Evolutionary conservation across 2,113 vertebrate genomes (phyloP).

Genomic region (Larimichthys crocea): DNA sequence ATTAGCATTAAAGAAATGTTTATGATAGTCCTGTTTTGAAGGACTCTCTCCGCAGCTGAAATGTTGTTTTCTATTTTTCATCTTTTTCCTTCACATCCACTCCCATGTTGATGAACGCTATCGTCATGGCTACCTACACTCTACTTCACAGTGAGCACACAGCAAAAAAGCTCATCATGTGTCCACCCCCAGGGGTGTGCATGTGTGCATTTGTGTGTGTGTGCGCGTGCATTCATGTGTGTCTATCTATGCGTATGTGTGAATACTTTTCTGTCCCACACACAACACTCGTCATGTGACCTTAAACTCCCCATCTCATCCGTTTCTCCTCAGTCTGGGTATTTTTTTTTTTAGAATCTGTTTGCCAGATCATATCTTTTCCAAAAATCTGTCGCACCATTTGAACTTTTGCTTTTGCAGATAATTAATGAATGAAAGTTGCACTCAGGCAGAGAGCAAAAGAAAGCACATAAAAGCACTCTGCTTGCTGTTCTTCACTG

Average conservation of each 20-base stretch:
- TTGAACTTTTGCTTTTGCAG: conserved; percentile 12
- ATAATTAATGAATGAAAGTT: conserved; percentile 14
- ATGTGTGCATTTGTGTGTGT: neutral
- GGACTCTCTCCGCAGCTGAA: neutral
- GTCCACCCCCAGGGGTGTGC: neutral
- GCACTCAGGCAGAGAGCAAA: conserved; percentile 4
- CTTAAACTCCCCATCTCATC: neutral
- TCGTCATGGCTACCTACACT: conserved; percentile 44
- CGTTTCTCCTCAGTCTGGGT: neutral
- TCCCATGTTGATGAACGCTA: conserved; percentile 18
- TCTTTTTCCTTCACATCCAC: neutral
- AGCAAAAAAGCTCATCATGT: conserved; percentile 3
- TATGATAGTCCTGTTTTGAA: neutral
- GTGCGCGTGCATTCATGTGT: neutral
- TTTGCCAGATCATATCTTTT: conserved; percentile 29
- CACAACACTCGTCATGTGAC: neutral
- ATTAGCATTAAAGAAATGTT: neutral
- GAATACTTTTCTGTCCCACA: conserved; percentile 14
- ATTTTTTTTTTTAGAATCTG: conserved; percentile 9
- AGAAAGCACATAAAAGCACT: neutral
- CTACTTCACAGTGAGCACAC: conserved; percentile 44
- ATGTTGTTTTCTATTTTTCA: neutral
- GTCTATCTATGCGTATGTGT: neutral
- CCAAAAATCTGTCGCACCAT: neutral
- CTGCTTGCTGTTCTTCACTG: neutral